These are phyloP conservation scores for Diphyllodes magnificus DNA, from an alignment of 2,113 vertebrate genomes.

Conservation along the genomic window DNA sequence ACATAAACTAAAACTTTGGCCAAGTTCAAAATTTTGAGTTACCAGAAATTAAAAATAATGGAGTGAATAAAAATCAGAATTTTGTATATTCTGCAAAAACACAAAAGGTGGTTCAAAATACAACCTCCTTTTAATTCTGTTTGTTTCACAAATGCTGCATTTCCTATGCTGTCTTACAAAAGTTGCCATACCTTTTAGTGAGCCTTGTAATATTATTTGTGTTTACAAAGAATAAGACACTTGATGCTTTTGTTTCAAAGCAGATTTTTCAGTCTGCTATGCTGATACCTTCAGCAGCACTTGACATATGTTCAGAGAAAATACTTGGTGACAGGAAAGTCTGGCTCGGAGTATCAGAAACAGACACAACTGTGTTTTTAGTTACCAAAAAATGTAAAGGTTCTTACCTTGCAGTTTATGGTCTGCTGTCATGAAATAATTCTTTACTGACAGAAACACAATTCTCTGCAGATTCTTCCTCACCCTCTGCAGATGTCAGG, in stretches of 20 bases:
- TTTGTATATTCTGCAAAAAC: neutral
- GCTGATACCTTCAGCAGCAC: neutral
- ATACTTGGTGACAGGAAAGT: neutral
- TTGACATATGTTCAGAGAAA: slow-evolving; percentile 21
- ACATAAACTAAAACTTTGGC: neutral
- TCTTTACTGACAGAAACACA: slow-evolving; percentile 16
- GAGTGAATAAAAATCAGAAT: neutral
- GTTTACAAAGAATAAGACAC: neutral
- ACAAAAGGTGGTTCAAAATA: neutral
- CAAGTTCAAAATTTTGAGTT: neutral
- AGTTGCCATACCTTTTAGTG: neutral
- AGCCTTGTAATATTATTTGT: neutral
- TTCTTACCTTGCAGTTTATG: slow-evolving; percentile 28
- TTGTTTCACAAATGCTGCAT: neutral
- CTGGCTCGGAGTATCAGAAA: slow-evolving; percentile 2
- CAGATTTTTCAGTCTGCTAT: neutral
- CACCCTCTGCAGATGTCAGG: neutral
- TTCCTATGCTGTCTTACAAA: neutral
- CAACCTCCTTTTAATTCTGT: neutral
- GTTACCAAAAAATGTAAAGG: neutral
- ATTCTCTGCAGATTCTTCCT: neutral
- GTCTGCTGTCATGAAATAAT: slow-evolving; percentile 11
- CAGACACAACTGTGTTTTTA: neutral
- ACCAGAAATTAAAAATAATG: neutral
- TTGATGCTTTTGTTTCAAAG: slow-evolving; percentile 17